A percentile compares a stretch with the other conserved stretches of the same genome.
Evolutionary conservation across 2,888 invertebrate species (phyloP).

Genomic region (Heteropelma amictum): DNA sequence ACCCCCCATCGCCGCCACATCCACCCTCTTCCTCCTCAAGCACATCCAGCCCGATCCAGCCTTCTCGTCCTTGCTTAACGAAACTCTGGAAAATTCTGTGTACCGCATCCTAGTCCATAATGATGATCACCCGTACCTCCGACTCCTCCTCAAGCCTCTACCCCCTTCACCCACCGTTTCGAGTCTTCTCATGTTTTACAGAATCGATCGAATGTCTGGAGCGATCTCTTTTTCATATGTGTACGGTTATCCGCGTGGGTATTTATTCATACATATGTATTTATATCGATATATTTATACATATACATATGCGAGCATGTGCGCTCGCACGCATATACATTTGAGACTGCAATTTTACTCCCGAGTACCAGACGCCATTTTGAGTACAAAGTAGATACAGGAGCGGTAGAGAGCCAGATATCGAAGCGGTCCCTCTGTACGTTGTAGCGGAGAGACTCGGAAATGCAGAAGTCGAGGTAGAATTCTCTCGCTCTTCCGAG

Average conservation of each 20-base stretch:
- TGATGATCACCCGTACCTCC: conserved; percentile 41
- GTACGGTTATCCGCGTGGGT: background rate
- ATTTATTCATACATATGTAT: background rate
- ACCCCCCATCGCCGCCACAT: background rate
- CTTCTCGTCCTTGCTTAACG: conserved; percentile 20
- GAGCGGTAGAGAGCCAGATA: no score
- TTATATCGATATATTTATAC: no score
- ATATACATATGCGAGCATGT: background rate
- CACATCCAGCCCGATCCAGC: no score
- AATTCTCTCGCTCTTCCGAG: no score
- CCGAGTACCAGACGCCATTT: conserved; percentile 8
- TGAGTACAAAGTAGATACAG: background rate
- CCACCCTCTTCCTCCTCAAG: background rate
- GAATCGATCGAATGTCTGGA: conserved; percentile 50
- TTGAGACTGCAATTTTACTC: background rate
- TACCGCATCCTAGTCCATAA: conserved; percentile 40
- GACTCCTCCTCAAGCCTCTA: conserved; percentile 26
- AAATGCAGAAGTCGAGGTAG: no score
- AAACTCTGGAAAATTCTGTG: conserved; percentile 32
- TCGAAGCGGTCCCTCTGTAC: no score
- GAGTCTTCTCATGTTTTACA: conserved; percentile 50
- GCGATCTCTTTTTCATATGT: conserved; percentile 16
- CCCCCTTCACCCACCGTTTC: conserved; percentile 20
- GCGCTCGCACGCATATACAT: background rate
- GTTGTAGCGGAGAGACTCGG: no score